Evolutionary conservation across 2,797 vertebrate genomes (phyloP).

Genomic region (Gymnoscopelus microlampas): DNA sequence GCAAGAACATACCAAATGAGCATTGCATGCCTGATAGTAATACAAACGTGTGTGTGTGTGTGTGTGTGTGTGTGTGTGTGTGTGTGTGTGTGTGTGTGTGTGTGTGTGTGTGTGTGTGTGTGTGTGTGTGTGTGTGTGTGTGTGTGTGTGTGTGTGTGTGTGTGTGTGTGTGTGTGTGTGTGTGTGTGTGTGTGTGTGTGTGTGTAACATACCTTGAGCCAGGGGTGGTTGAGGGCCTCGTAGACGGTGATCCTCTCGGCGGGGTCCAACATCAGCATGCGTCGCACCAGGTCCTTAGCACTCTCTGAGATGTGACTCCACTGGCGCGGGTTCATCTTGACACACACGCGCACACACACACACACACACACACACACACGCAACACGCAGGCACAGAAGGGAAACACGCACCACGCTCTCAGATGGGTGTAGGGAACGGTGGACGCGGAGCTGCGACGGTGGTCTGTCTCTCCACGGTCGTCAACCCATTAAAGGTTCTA

Average conservation of each 20-base stretch:
- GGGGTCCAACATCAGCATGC: constrained; percentile 98
- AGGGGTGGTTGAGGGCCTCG: constrained; percentile 98
- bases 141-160: no score
- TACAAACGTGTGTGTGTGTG: no score
- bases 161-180: background rate
- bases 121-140: background rate
- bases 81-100: no score
- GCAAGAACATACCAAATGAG: no score
- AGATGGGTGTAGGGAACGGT: constrained; percentile 2
- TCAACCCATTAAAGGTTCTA: no score
- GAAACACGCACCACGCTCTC: background rate
- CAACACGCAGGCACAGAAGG: background rate
- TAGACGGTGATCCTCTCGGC: constrained; percentile 99
- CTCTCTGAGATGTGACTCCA: constrained; percentile 99
- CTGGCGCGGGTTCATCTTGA: constrained; percentile 96
- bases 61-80: no score
- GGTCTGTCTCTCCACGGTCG: no score
- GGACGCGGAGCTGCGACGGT: no score
- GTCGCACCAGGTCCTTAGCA: constrained; percentile 97
- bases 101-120: no score
- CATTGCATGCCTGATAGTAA: no score
- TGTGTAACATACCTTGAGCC: constrained; percentile 89
- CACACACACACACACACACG: constrained; percentile 3
- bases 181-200: background rate
- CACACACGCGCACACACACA: constrained; percentile 1